phyloP scores from a whole-genome alignment of 2,113 vertebrate species.

The Callospermophilus lateralis region DNA sequence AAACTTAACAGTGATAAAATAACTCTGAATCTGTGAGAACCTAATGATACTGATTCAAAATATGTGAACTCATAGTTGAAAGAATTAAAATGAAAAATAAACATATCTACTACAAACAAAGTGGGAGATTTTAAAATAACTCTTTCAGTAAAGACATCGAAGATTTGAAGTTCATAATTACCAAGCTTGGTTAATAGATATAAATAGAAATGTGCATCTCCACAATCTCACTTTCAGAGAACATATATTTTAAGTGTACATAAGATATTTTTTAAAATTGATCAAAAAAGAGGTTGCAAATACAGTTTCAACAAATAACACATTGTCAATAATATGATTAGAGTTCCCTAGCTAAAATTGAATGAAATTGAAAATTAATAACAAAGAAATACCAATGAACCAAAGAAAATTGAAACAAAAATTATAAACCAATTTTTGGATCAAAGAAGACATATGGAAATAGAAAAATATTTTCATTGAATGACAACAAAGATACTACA shows the following conservation, averaged over 20 bases:
- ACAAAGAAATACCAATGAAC: not conserved
- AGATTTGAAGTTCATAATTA: not conserved
- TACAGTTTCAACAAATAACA: not conserved
- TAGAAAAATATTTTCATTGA: not conserved
- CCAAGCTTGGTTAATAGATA: not conserved
- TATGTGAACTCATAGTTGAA: not conserved
- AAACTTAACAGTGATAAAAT: not conserved
- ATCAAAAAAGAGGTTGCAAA: not conserved
- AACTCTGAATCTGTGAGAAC: not conserved
- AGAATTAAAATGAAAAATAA: not conserved
- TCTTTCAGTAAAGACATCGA: not conserved
- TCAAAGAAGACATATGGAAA: not conserved
- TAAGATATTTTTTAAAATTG: not conserved
- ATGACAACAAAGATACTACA: not conserved
- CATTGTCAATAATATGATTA: not conserved
- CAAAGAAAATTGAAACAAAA: not conserved
- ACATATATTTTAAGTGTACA: not conserved
- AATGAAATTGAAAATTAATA: not conserved
- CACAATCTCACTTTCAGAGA: not conserved
- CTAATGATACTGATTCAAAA: not conserved
- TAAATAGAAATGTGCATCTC: not conserved
- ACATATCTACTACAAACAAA: not conserved
- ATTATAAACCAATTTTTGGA: not conserved
- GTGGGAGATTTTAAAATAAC: not conserved
- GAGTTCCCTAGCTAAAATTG: not conserved